Conservation (phyloP, 2,888 invertebrate species). For the Thymelicus acteon region DNA sequence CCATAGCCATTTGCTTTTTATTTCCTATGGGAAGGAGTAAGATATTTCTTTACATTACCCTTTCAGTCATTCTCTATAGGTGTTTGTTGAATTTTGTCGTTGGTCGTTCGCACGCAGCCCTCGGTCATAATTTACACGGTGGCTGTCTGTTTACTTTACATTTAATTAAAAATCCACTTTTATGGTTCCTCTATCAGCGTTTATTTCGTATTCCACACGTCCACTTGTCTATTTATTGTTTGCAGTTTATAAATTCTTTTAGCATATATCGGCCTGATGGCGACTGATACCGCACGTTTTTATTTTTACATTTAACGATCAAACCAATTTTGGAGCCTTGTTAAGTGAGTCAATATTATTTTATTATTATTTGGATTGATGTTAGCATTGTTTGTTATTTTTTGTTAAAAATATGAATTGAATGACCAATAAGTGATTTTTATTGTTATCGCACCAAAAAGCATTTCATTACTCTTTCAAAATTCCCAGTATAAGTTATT, state of each 20-base stretch:
- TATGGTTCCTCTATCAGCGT: slow-evolving; percentile 47
- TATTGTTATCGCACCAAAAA: no score
- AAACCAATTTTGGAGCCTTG: slow-evolving; percentile 22
- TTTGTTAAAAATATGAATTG: no score
- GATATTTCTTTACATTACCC: slow-evolving; percentile 14
- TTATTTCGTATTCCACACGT: slow-evolving; percentile 28
- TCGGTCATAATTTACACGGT: slow-evolving; percentile 57
- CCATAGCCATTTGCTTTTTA: background rate
- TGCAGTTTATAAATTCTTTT: slow-evolving; percentile 31
- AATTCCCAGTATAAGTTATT: no score
- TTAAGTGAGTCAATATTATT: slow-evolving; percentile 12
- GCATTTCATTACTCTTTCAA: no score
- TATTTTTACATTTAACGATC: slow-evolving; percentile 29
- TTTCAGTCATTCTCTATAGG: slow-evolving; percentile 19
- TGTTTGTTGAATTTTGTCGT: slow-evolving; percentile 23
- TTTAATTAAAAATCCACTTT: slow-evolving; percentile 70
- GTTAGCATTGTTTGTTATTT: background rate
- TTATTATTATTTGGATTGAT: slow-evolving; percentile 28
- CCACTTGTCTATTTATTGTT: slow-evolving; percentile 34
- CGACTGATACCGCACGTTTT: slow-evolving; percentile 31
- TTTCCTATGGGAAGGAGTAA: background rate
- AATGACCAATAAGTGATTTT: no score
- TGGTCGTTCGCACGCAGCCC: slow-evolving; percentile 43
- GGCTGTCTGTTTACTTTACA: slow-evolving; percentile 64
- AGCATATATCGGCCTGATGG: slow-evolving; percentile 20